Base-by-base conservation (phyloP, 2,797 vertebrate species). In the Lacerta bilineata region DNA sequence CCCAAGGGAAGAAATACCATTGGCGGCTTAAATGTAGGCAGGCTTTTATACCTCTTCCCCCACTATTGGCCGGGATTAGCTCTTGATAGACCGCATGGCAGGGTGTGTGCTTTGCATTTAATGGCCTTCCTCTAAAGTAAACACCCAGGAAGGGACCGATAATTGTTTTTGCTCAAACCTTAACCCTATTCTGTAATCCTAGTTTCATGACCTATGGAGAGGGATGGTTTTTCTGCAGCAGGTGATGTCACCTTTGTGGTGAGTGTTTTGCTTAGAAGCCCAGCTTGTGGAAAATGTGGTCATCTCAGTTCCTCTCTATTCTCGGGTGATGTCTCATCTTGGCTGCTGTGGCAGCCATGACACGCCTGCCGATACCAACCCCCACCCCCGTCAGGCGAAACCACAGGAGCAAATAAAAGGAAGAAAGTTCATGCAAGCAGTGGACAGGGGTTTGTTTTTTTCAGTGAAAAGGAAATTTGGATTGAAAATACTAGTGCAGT, bases 311-410 rank as follows among this genome's bases (percentile, higher is more conserved):
- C 13, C 20, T 15, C 41, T 66, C 50, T 50, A 41, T 85, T 36
- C 64, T 83, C 17, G 78, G 77, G 46, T 82, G 84, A 89, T 41
- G 69, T 68, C 78, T 82, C 55, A 85, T 75, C 39, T 68, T 69
- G 72, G 72, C 71, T 27, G 43, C 71, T 55, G 41, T 17, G 9
- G 36, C 4, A 0, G 4, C 72, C 1, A 41, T 85, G 69, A 68
- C 78, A 79, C 71, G 10, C 39, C 29, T 1, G 27, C 33, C 79
- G 89, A 76, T 74, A 39, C 10, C 85, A 72, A 7, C 39, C 72
- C 74, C 2, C 55, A 66, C 39, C 55, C 59, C 23, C 82, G 33
- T 15, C 33, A 29, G 29, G 13, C 8, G 89, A 85, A 81, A 59
- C 29, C 46, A 17, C 25, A n/a, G 43, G 36, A 76, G 43, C 83